Evolutionary conservation across 2,797 vertebrate genomes (phyloP).

Genomic region (Schizopygopsis malacanthus): DNA sequence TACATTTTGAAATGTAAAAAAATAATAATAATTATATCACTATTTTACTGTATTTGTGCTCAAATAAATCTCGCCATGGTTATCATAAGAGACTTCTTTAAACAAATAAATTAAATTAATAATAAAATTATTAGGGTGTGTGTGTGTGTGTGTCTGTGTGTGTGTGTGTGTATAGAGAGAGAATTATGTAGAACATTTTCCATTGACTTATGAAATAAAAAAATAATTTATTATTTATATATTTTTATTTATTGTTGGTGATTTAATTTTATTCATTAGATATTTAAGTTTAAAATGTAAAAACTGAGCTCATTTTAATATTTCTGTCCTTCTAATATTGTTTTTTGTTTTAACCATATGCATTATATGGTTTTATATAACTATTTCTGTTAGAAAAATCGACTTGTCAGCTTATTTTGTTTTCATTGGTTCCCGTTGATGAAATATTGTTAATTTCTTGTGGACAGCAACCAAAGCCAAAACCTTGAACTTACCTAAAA

Average conservation of each 20-base stretch:
- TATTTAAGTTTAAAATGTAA: no score
- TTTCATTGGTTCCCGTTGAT: not conserved
- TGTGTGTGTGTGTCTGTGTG: no score
- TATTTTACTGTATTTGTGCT: not conserved
- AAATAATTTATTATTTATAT: no score
- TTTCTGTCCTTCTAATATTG: not conserved
- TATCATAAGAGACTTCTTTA: not conserved
- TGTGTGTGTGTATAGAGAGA: no score
- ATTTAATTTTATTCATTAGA: no score
- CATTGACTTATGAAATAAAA: not conserved
- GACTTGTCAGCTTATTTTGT: not conserved
- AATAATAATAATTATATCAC: no score
- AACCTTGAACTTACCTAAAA: not conserved
- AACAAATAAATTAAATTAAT: no score
- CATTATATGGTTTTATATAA: not conserved
- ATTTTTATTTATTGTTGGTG: no score
- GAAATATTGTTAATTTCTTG: not conserved
- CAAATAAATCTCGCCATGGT: not conserved
- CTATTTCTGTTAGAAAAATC: not conserved
- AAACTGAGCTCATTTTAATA: not conserved
- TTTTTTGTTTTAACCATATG: not conserved
- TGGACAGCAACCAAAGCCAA: not conserved
- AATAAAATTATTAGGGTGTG: not conserved
- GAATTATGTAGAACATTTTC: not conserved
- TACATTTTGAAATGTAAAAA: not conserved